Evolutionary conservation across 2,113 vertebrate genomes (phyloP), one percentile per base, ranked within the genome.

Genomic region (Chaenogobius annularis): DNA sequence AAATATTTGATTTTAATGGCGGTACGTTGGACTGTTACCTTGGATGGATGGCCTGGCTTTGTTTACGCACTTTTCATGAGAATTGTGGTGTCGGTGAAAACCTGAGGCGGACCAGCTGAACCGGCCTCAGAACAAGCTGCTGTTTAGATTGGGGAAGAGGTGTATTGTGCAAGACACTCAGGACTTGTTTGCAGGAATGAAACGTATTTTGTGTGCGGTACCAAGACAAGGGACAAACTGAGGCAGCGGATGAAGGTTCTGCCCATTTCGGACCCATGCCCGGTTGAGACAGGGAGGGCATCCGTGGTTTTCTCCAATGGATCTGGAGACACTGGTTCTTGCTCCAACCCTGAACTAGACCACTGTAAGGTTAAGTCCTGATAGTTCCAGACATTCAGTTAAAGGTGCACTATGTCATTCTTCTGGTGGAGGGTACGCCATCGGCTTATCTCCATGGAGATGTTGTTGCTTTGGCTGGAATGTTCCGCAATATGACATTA

Each of bases 1-100:
- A 94, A 94, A 93, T 93, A 93, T 93, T 91, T 92, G 90, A 93
- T 84, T 89, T 58, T 89, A 90, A 90, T 90, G 85, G 73, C 70
- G 70, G n/a, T 81, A 72, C 75, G 83, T 75, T 87, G 89, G 62
- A 87, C 92, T 92, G 91, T 93, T 93, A 92, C 90, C 93, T 92
- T 91, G 84, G 84, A 85, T 66, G 83, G 85, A 85, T 78, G 43
- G 78, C 77, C 22, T 52, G 70, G 48, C 61, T 81, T 85, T 91
- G 87, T 93, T 94, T 93, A 93, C 85, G 81, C 83, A 83, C 74
- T 76, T 52, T 82, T 73, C 66, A 82, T 48, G 88, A 90, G 91
- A 92, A 89, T 86, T 86, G 87, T 87, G 66, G 81, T 85, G 79
- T 90, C 80, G 84, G 85, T 84, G 81, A 37, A 85, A 86, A 90